Evolutionary conservation across 2,113 vertebrate species (phyloP).

Genomic region (Psittacula cyanocephala): DNA sequence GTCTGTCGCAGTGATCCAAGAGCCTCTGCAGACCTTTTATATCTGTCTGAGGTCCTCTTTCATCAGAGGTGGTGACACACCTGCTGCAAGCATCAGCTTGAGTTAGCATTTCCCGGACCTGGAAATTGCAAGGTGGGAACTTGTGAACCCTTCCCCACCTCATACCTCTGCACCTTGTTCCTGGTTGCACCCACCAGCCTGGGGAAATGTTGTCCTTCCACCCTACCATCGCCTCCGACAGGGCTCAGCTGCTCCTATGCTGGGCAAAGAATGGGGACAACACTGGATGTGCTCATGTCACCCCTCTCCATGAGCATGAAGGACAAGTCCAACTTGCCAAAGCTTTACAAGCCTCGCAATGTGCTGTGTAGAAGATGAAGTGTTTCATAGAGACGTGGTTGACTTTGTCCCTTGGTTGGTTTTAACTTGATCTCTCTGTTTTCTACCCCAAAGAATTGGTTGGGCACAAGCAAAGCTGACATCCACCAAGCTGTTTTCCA

Average conservation of each 20-base stretch:
- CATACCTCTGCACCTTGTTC: not conserved
- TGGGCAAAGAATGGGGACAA: not conserved
- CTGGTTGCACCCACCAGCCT: not conserved
- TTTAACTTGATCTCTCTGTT: fast-evolving
- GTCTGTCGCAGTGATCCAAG: fast-evolving
- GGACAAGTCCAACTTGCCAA: not conserved
- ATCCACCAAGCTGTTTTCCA: not conserved
- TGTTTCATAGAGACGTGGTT: fast-evolving
- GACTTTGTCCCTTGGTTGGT: not conserved
- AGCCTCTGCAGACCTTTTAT: not conserved
- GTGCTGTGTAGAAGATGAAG: fast-evolving
- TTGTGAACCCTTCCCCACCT: not conserved
- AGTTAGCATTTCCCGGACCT: not conserved
- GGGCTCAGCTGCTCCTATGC: not conserved
- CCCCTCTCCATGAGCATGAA: fast-evolving
- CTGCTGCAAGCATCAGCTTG: not conserved
- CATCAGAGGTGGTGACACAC: slow-evolving; percentile 8
- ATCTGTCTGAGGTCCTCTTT: not conserved
- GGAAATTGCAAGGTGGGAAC: slow-evolving; percentile 25
- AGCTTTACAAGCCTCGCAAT: not conserved
- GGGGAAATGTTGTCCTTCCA: not conserved
- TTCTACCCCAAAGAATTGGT: fast-evolving
- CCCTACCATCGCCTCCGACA: not conserved
- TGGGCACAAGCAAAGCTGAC: fast-evolving
- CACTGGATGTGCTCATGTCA: fast-evolving